Conservation (phyloP, 2,888 invertebrate genomes). For the Orthosia gracilis region DNA sequence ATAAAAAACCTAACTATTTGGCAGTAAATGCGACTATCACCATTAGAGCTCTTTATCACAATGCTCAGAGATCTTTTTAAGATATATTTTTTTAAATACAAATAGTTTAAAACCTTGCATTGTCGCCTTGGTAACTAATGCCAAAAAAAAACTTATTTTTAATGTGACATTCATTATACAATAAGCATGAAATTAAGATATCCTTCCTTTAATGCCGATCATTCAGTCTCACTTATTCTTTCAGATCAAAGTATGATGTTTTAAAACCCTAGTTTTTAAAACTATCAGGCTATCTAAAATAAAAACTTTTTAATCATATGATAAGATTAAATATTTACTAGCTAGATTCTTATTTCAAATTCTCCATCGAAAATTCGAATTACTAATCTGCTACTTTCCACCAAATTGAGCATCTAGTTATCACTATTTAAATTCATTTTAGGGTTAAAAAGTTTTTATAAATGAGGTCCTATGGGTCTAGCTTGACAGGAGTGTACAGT, state of each 20-base stretch:
- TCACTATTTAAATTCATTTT: too few species aligned
- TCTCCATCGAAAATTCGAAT: too few species aligned
- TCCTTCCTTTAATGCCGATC: background rate
- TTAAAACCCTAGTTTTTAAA: background rate
- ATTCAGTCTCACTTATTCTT: constrained; percentile 14
- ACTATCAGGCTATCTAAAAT: background rate
- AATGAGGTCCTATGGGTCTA: constrained; percentile 24
- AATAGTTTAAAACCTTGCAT: background rate
- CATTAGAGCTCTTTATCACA: constrained; percentile 8
- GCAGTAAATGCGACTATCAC: constrained; percentile 2
- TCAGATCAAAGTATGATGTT: background rate
- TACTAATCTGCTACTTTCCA: too few species aligned
- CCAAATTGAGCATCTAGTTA: too few species aligned
- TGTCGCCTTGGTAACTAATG: background rate
- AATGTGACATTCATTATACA: constrained; percentile 1
- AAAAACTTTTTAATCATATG: too few species aligned
- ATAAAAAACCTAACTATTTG: constrained; percentile 3
- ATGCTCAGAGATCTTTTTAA: constrained; percentile 21
- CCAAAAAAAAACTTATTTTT: background rate
- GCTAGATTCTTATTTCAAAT: too few species aligned
- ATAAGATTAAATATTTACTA: too few species aligned
- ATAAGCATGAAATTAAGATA: background rate
- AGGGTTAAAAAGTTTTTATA: background rate
- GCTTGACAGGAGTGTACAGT: constrained; percentile 54
- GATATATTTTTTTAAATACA: background rate